Base-by-base conservation (phyloP, 1,140 invertebrate genomes). In the Asbolus verrucosus region DNA sequence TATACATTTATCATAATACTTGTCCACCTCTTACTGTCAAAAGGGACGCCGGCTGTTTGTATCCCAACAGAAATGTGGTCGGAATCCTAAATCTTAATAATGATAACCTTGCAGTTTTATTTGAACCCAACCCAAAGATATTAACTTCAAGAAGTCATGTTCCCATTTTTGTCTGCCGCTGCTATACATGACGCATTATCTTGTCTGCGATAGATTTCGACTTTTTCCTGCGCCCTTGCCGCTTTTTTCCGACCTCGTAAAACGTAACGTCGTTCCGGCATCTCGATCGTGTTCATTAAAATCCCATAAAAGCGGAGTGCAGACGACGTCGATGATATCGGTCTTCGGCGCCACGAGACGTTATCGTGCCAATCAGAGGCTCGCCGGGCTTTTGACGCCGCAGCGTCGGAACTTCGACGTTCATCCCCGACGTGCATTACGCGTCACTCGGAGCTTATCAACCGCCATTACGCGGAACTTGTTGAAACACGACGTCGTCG, bases 271-370 rank as follows among this genome's bases (percentile, higher is more conserved):
- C 68, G 60, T 72, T 50, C 38, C 31, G 30, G 27, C 69, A 71
- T 69, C 41, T 59, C 33, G 43, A 62, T 63, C 50, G 61, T 71
- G 66, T 75, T 73, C 74, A 75, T 75, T 71, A 73, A 75, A 75
- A 75, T 69, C 66, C 63, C 69, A 73, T 75, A 71, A 75, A 71
- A 70, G 54, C 38, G 18, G 31, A 33, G 65, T 65, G 36, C 43
- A 67, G 69, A 61, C 65, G 69, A 67, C 60, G 69, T 70, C 67
- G 74, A 73, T 73, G 70, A 70, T 76, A 76, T 76, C 72, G 61
- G 30, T 33, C 38, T 67, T 70, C 24, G 69, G 70, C 70, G 72
- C 70, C 70, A 73, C 67, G 50, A 43, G 72, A 73, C 69, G 63
- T 70, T 75, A 73, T 75, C 74, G 65, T 62, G 50, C 46, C 67